These are phyloP conservation scores for honey bee (Apis mellifera) DNA, from an alignment of 1,140 invertebrate genomes.

Conservation along the genomic window DNA sequence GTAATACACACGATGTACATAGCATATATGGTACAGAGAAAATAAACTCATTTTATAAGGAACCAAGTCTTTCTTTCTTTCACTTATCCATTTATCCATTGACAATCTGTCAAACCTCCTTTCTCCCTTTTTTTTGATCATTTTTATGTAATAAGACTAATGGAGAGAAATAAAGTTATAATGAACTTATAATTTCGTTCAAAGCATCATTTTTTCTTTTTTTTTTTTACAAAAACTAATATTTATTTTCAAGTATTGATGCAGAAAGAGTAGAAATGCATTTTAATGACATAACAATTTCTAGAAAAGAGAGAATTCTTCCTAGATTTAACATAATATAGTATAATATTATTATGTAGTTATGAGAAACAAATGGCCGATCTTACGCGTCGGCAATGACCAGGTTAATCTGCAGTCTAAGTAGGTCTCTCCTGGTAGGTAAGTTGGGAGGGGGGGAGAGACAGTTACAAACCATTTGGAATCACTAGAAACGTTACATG, in stretches of 20 bases:
- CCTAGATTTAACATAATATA: neutral
- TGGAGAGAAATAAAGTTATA: no score
- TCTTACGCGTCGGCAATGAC: neutral
- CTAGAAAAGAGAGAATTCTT: neutral
- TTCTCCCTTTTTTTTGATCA: neutral
- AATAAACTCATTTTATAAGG: constrained; percentile 82
- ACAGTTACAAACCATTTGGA: constrained; percentile 20
- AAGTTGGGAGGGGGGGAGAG: no score
- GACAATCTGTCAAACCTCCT: neutral
- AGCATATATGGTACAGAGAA: constrained; percentile 80
- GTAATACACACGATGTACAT: constrained; percentile 79
- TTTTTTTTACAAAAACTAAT: no score
- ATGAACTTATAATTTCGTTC: no score
- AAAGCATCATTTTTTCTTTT: no score
- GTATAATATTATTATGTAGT: neutral
- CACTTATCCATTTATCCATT: constrained; percentile 6
- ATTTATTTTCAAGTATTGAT: no score
- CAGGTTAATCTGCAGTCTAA: constrained; percentile 20
- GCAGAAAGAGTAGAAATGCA: no score
- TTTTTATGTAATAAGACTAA: no score
- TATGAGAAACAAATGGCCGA: neutral
- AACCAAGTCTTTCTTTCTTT: constrained; percentile 55
- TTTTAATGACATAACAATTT: neutral
- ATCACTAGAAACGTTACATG: constrained; percentile 21
- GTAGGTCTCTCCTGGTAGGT: constrained; percentile 47